Percentiles rank a stretch among this genome's conserved stretches.
Conservation (phyloP, 1,140 invertebrate genomes). For the Chrysomallon squamiferum region DNA sequence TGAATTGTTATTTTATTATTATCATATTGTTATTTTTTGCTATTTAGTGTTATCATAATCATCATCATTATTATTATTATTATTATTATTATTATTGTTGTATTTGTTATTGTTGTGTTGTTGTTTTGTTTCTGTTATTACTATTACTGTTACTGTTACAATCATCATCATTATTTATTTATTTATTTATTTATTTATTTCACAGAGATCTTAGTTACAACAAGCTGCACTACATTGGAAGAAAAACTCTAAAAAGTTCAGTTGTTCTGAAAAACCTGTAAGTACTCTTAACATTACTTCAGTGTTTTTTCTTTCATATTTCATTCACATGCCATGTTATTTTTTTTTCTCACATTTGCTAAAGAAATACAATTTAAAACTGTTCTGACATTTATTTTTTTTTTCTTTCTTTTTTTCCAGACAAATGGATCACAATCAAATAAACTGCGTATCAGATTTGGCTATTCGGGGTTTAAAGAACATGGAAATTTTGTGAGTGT, state of each 20-base stretch:
- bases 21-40: no score
- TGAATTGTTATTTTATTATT: no score
- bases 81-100: no score
- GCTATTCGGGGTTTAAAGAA: slow-evolving; percentile 83
- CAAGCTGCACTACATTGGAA: slow-evolving; percentile 84
- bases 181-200: slow-evolving; percentile 57
- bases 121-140: no score
- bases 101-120: no score
- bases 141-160: no score
- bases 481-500: slow-evolving; percentile 86
- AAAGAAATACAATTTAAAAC: neutral
- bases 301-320: neutral
- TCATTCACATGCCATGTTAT: neutral
- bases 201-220: slow-evolving; percentile 95
- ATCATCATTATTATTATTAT: no score
- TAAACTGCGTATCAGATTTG: slow-evolving; percentile 90
- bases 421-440: slow-evolving; percentile 91
- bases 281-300: slow-evolving; percentile 59
- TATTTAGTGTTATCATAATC: no score
- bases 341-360: neutral
- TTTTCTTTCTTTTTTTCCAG: slow-evolving; percentile 66
- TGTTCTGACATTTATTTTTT: neutral
- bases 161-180: no score
- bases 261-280: slow-evolving; percentile 80
- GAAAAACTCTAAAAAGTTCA: slow-evolving; percentile 85